These are phyloP conservation scores for Heliocidaris tuberculata DNA, from an alignment of 35 echinoderm and acorn worm species.

Conservation along the genomic window DNA sequence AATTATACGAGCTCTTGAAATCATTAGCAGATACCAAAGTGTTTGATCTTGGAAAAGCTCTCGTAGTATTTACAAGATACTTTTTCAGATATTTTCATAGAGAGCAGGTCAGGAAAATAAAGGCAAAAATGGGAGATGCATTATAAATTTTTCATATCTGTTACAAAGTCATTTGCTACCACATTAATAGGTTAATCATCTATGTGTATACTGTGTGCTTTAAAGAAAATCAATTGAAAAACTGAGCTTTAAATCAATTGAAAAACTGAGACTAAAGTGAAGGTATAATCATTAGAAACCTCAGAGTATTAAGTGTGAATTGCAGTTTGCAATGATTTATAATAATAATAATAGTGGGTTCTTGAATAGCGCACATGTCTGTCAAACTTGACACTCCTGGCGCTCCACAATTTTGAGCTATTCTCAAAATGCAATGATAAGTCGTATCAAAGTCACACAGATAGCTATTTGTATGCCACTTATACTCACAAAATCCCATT, in stretches of 20 bases:
- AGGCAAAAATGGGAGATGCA: not conserved
- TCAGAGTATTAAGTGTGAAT: not conserved
- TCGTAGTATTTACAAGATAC: not conserved
- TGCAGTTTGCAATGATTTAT: not conserved
- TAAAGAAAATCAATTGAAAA: not conserved
- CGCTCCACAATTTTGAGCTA: too few species aligned
- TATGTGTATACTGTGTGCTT: not conserved
- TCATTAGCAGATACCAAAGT: not conserved
- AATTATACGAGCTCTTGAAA: not conserved
- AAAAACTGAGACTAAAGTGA: not conserved
- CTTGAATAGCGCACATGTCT: too few species aligned
- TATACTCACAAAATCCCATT: not conserved
- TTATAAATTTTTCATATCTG: not conserved
- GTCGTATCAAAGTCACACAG: not conserved
- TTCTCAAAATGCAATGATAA: not conserved
- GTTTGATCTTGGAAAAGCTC: not conserved
- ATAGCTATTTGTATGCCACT: not conserved
- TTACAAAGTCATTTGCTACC: not conserved
- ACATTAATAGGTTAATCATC: not conserved
- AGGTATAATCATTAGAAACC: not conserved
- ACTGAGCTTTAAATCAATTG: not conserved
- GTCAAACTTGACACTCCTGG: too few species aligned
- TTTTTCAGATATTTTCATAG: not conserved
- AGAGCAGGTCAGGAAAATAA: not conserved
- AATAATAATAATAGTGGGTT: too few species aligned